Base-by-base conservation (phyloP, 2,113 vertebrate genomes). In the Todiramphus saurophagus region DNA sequence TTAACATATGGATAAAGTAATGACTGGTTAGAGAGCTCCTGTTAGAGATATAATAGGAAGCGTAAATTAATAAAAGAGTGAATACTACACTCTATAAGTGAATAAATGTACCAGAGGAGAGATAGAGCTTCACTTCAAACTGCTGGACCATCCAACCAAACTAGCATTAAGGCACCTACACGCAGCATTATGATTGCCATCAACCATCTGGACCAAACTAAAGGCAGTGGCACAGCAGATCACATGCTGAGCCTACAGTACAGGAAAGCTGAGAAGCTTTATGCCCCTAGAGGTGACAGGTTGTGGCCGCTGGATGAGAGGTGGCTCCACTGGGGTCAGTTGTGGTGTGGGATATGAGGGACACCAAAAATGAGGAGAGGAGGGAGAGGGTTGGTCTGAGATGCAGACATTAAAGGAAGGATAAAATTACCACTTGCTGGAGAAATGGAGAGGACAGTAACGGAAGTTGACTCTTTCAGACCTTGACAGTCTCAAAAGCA, bases 181-280 rank as follows among this genome's bases (percentile, higher is more conserved):
- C 27, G 31, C 43, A 63, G 31, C 53, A 33, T 84, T 91, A 30
- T 4, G 3, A 41, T 12, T 2, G 2, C 39, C 60, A 21, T 41
- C 33, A 18, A 6, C 25, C 46, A 6, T 20, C 46, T 19, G n/a
- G 37, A 41, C n/a, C 59, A 11, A 67, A 62, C 9, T 2, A n/a
- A 43, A 67, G 64, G 28, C 24, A 1, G 11, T 11, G 25, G 41
- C 48, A 2, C 4, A 8, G 35, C 48, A 75, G 62, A 64, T 63
- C n/a, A 67, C 31, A 10, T 0, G 0, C 33, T 19, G 24, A 84
- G 59, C 28, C 33, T 24, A 5, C 0, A 0, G 3, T 4, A 0
- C 59, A 37, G 78, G 20, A 51, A 43, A 78, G 27, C 55, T 3
- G 1, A 53, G 60, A 56, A 18, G 41, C 15, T 16, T 35, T 3